Conservation (phyloP, 2,888 invertebrate genomes). For the Drosophila bunnanda region DNA sequence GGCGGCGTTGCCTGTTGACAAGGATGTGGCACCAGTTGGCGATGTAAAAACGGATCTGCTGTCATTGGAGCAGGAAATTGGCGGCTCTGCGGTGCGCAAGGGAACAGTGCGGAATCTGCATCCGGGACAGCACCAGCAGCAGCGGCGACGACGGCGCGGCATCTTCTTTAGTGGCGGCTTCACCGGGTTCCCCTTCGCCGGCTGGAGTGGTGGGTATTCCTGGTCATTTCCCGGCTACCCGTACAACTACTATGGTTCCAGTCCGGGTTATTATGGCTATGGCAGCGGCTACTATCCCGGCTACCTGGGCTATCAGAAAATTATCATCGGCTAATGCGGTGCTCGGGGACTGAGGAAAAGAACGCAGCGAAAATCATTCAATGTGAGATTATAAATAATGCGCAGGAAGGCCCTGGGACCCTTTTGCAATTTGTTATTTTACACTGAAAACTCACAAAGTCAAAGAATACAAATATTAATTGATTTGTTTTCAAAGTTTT, state of each 20-base stretch:
- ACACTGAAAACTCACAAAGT: slow-evolving; percentile 1
- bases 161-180: slow-evolving; percentile 50
- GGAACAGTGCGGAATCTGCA: slow-evolving; percentile 14
- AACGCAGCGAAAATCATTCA: slow-evolving; percentile 42
- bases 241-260: slow-evolving; percentile 44
- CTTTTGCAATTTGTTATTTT: slow-evolving; percentile 35
- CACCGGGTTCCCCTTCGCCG: slow-evolving; percentile 49
- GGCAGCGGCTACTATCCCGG: slow-evolving; percentile 59
- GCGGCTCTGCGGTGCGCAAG: slow-evolving; percentile 57
- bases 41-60: slow-evolving; percentile 76
- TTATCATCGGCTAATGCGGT: slow-evolving; percentile 58
- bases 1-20: slow-evolving; percentile 64
- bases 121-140: slow-evolving; percentile 23
- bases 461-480: not conserved
- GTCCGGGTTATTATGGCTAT: slow-evolving; percentile 51
- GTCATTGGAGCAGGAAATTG: slow-evolving; percentile 77
- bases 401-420: slow-evolving; percentile 46
- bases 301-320: slow-evolving; percentile 62
- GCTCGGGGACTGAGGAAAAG: not conserved
- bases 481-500: not conserved
- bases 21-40: slow-evolving; percentile 74
- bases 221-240: slow-evolving; percentile 55
- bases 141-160: slow-evolving; percentile 52
- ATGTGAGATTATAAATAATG: slow-evolving; percentile 75
- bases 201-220: slow-evolving; percentile 51